phyloP scores from a whole-genome alignment of 2,113 vertebrate genomes.

The Pteronura brasiliensis region DNA sequence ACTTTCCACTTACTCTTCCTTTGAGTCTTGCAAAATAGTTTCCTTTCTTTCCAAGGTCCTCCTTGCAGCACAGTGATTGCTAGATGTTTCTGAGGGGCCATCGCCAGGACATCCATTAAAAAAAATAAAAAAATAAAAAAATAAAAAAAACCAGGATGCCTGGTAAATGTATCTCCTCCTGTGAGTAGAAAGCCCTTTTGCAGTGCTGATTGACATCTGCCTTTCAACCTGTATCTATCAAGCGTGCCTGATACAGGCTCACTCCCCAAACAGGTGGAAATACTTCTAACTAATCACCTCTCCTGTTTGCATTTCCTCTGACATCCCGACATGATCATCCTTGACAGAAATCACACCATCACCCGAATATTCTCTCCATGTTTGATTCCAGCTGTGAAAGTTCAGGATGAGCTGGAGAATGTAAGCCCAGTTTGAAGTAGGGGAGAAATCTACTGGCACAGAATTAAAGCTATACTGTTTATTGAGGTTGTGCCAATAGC shows the following conservation, averaged over 20 bases:
- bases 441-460: constrained; percentile 69
- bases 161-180: neutral
- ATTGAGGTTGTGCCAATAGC: constrained; percentile 71
- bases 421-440: constrained; percentile 70
- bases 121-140: neutral
- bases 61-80: neutral
- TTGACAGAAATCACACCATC: constrained; percentile 61
- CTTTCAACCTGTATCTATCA: neutral
- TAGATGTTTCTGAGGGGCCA: neutral
- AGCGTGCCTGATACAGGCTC: neutral
- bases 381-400: constrained; percentile 69
- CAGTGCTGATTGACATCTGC: neutral
- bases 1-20: neutral
- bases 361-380: constrained; percentile 51
- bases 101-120: neutral
- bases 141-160: neutral
- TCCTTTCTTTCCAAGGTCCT: neutral
- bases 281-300: neutral
- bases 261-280: neutral
- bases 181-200: neutral
- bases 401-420: constrained; percentile 71
- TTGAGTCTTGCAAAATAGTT: neutral
- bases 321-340: neutral
- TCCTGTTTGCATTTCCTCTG: neutral
- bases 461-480: constrained; percentile 74